A percentile compares a stretch with the other conserved stretches of the same genome.
phyloP scores from a whole-genome alignment of 1,140 invertebrate species.

The Pseudachorutes palmiensis region DNA sequence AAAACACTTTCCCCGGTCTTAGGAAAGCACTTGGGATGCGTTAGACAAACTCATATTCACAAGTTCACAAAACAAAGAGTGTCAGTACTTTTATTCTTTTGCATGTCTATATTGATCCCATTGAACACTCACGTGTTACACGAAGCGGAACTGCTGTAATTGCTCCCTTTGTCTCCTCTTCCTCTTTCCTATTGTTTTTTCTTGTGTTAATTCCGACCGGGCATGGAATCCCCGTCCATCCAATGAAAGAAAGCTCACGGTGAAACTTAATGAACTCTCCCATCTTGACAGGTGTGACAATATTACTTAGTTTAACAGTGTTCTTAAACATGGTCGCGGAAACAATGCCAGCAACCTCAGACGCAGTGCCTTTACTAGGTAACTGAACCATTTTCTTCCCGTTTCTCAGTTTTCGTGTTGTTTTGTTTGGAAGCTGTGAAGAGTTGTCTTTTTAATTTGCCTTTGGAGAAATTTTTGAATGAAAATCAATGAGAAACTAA shows the following conservation, averaged over 20 bases:
- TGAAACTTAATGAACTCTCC: not conserved
- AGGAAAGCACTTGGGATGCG: too few relatives aligned
- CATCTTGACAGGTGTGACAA: slow-evolving; percentile 48
- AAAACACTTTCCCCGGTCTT: too few relatives aligned
- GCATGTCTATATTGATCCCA: not conserved
- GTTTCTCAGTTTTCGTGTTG: not conserved
- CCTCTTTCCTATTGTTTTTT: too few relatives aligned
- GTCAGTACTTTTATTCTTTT: not conserved
- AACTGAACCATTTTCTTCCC: slow-evolving; percentile 35
- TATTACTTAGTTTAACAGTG: slow-evolving; percentile 78
- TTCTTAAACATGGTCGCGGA: slow-evolving; percentile 77
- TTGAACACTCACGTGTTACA: not conserved
- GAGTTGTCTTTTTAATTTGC: not conserved
- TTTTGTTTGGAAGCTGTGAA: not conserved
- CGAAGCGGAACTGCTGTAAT: not conserved
- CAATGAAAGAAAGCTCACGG: not conserved
- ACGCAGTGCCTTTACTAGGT: slow-evolving; percentile 77
- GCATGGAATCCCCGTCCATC: slow-evolving; percentile 7
- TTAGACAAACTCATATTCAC: too few relatives aligned
- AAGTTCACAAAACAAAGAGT: too few relatives aligned
- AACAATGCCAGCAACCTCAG: slow-evolving; percentile 71
- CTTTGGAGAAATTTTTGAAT: not conserved
- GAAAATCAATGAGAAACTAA: too few relatives aligned
- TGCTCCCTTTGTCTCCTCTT: not conserved
- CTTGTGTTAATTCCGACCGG: slow-evolving; percentile 8